Conservation (phyloP, 2,888 invertebrate genomes). For the Lasioglossum oenotherae region DNA sequence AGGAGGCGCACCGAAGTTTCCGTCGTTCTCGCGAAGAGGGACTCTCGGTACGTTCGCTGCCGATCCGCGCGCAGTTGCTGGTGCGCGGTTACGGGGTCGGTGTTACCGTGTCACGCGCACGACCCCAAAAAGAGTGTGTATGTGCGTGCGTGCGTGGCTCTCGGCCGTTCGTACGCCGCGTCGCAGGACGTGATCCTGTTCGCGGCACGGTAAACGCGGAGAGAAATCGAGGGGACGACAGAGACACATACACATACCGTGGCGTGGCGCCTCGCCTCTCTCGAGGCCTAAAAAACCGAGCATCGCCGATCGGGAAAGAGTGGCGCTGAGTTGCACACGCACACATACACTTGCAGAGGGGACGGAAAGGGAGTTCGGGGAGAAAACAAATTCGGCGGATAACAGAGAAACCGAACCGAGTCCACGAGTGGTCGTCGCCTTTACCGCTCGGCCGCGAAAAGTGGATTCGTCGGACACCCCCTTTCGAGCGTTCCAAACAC, state of each 20-base stretch:
- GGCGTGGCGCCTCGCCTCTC: constrained; percentile 4
- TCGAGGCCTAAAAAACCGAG: neutral
- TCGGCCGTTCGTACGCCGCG: constrained; percentile 34
- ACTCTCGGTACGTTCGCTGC: constrained; percentile 64
- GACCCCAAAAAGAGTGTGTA: constrained; percentile 50
- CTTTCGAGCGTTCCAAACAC: constrained; percentile 52
- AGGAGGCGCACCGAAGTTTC: constrained; percentile 69
- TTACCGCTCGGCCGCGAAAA: constrained; percentile 52
- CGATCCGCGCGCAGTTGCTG: constrained; percentile 67
- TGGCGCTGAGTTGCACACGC: neutral
- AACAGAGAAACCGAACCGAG: neutral
- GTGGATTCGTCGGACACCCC: constrained; percentile 67
- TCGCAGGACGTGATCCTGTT: constrained; percentile 15
- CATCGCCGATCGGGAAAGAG: neutral
- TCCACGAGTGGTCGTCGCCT: neutral
- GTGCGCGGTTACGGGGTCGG: constrained; percentile 68
- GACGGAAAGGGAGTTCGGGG: neutral
- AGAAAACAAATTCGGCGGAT: neutral
- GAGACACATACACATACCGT: neutral
- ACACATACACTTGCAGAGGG: neutral
- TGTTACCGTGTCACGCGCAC: constrained; percentile 67
- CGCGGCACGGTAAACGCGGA: constrained; percentile 36
- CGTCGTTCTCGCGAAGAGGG: constrained; percentile 68
- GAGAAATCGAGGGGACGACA: neutral
- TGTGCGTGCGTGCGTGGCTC: constrained; percentile 53